Base-by-base conservation (phyloP, 1,140 invertebrate species). In the Aphelinus atriplicis region DNA sequence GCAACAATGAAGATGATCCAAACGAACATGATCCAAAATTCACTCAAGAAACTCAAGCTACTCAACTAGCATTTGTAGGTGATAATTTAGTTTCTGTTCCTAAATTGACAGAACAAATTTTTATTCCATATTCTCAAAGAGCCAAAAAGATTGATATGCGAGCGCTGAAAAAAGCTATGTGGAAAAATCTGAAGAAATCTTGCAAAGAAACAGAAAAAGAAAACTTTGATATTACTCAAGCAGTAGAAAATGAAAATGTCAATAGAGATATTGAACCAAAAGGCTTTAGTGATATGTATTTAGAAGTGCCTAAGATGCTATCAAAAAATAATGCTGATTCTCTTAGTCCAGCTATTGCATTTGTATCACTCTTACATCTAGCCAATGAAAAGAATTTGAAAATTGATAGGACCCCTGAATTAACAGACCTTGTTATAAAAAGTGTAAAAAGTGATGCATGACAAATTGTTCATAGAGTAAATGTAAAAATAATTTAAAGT, bases 101-200 rank as follows among this genome's bases (percentile, higher is more conserved):
- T 3, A 86, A 88, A 80, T 78, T 88, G 50, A 85, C 87, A 50
- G 81, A 82, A 48, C 92, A 93, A 86, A 90, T 92, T 74, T 90
- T 91, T 77, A 92, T 95, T 71, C 89, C 90, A 1, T 95, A 94
- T 83, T 93, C 94, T 7, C 91, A 92, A 84, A 89, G 90, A 77
- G 93, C 94, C 0, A 95, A 95, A 80, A 94, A 93, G 80, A 90
- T 95, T 6, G 93, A 96, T 81, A 94, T 96, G 89, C 92, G 92
- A 77, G 91, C 92, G 81, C 80, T 96, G 7, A 95, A 95, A 82
- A 84, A 88, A 53, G 88, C 89, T 3, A 92, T 95, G 69, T 95
- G 94, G 93, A 89, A 89, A 76, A 87, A 87, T 80, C 76, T 91
- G 6, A 86, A 87, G 0, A 79, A 58, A 46, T 53, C 55, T 6